A percentile compares a stretch with the other conserved stretches of the same genome.
Conservation (phyloP, 2,113 vertebrate genomes). For the Anarrhichthys ocellatus region DNA sequence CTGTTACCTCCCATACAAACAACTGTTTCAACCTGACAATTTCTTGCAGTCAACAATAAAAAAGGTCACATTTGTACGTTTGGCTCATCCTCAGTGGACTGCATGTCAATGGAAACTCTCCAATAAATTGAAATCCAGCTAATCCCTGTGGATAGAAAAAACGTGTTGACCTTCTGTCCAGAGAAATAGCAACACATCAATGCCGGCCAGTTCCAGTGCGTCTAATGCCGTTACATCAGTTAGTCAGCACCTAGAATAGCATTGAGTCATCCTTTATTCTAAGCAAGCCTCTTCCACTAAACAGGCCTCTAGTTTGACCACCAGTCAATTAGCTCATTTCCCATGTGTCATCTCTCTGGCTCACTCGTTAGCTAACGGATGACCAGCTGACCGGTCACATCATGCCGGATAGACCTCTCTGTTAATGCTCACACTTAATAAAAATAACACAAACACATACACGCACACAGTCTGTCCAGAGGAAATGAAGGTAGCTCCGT, state of each 20-base stretch:
- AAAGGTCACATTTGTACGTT: background rate
- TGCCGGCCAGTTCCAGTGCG: background rate
- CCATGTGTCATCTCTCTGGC: slow-evolving; percentile 58
- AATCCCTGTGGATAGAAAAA: slow-evolving; percentile 20
- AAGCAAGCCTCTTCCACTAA: slow-evolving; percentile 30
- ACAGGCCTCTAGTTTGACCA: slow-evolving; percentile 40
- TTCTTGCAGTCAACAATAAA: background rate
- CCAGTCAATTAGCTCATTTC: slow-evolving; percentile 68
- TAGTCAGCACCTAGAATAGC: slow-evolving; percentile 46
- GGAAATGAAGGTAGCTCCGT: slow-evolving; percentile 54
- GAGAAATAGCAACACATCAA: slow-evolving; percentile 2
- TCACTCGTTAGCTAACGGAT: slow-evolving; percentile 37
- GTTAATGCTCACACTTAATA: slow-evolving; percentile 30
- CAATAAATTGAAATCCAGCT: background rate
- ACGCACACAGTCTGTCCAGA: slow-evolving; percentile 24
- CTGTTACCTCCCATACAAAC: background rate
- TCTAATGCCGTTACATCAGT: slow-evolving; percentile 46
- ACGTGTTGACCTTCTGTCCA: slow-evolving; percentile 4
- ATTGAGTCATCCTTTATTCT: slow-evolving; percentile 39
- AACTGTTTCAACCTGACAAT: background rate
- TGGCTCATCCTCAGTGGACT: background rate
- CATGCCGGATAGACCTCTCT: slow-evolving; percentile 9
- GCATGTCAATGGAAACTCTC: background rate
- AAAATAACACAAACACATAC: slow-evolving; percentile 31
- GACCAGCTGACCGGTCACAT: slow-evolving; percentile 40